These are phyloP conservation scores for Scaeva pyrastri DNA, from an alignment of 2,888 invertebrate species.

Conservation along the genomic window DNA sequence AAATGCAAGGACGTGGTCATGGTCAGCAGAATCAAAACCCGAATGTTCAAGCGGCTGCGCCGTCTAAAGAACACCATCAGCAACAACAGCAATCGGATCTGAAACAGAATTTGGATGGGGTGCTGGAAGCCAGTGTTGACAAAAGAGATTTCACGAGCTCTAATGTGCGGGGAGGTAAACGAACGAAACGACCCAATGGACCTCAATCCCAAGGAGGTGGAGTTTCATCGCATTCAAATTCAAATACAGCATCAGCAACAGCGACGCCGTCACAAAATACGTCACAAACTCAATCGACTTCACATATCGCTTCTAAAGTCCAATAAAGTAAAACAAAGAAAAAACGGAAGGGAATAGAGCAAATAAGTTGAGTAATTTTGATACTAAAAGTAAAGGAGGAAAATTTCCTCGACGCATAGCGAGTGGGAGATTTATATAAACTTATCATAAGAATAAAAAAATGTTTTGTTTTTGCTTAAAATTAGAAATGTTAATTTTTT, in stretches of 20 bases:
- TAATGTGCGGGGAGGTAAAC: constrained; percentile 74
- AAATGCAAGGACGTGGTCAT: constrained; percentile 85
- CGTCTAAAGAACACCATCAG: constrained; percentile 32
- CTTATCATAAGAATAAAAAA: constrained; percentile 49
- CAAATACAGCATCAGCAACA: constrained; percentile 50
- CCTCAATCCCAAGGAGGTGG: constrained; percentile 59
- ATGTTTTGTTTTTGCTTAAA: constrained; percentile 42
- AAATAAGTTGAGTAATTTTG: constrained; percentile 49
- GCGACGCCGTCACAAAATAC: constrained; percentile 62
- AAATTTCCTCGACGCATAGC: constrained; percentile 50
- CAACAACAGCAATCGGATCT: constrained; percentile 64
- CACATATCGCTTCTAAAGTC: constrained; percentile 77
- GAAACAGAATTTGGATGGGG: constrained; percentile 78
- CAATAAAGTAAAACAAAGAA: constrained; percentile 65
- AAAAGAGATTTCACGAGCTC: constrained; percentile 77
- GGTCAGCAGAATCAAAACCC: constrained; percentile 82
- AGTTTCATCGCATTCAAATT: constrained; percentile 20
- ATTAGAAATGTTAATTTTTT: constrained; percentile 48
- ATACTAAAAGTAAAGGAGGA: constrained; percentile 44
- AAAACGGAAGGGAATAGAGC: background rate
- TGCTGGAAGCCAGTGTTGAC: constrained; percentile 79
- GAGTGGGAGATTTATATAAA: constrained; percentile 38
- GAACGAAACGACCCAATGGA: constrained; percentile 76
- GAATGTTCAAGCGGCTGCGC: constrained; percentile 78
- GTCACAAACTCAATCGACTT: constrained; percentile 75